A percentile compares a stretch with the other conserved stretches of the same genome.
Evolutionary conservation across 2,888 invertebrate species (phyloP).

Genomic region (Mimumesa dahlbomi): DNA sequence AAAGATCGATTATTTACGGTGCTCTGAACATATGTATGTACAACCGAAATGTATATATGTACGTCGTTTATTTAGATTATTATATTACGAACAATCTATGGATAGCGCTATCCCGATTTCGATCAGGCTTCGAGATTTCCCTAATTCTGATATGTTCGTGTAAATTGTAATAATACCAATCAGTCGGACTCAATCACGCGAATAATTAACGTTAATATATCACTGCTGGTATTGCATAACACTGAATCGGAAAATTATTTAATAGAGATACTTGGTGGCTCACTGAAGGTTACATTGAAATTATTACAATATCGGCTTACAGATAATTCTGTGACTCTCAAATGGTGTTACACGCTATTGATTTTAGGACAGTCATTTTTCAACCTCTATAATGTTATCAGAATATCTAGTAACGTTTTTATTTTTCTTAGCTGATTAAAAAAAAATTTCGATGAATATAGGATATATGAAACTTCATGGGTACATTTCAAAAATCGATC

Average conservation of each 20-base stretch:
- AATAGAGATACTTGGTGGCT: not conserved
- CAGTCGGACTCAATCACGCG: slow-evolving; percentile 11
- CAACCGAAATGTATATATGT: too few relatives aligned
- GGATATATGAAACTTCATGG: too few relatives aligned
- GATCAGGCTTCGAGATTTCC: not conserved
- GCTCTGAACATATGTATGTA: too few relatives aligned
- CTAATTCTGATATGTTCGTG: not conserved
- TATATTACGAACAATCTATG: not conserved
- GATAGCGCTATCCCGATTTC: not conserved
- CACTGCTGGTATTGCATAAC: slow-evolving; percentile 1
- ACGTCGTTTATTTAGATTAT: not conserved
- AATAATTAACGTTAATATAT: slow-evolving; percentile 16
- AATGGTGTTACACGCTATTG: too few relatives aligned
- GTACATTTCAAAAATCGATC: too few relatives aligned
- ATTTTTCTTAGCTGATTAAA: too few relatives aligned
- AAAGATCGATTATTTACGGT: too few relatives aligned
- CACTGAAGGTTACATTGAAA: not conserved
- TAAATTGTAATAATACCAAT: slow-evolving; percentile 11
- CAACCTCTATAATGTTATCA: too few relatives aligned
- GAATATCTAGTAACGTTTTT: too few relatives aligned
- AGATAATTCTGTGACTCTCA: too few relatives aligned
- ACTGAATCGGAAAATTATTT: slow-evolving; percentile 1
- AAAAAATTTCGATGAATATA: too few relatives aligned
- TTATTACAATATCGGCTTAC: slow-evolving; percentile 1
- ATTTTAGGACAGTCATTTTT: too few relatives aligned